Evolutionary conservation across 2,797 vertebrate genomes (phyloP).

Genomic region (Xenops minutus): DNA sequence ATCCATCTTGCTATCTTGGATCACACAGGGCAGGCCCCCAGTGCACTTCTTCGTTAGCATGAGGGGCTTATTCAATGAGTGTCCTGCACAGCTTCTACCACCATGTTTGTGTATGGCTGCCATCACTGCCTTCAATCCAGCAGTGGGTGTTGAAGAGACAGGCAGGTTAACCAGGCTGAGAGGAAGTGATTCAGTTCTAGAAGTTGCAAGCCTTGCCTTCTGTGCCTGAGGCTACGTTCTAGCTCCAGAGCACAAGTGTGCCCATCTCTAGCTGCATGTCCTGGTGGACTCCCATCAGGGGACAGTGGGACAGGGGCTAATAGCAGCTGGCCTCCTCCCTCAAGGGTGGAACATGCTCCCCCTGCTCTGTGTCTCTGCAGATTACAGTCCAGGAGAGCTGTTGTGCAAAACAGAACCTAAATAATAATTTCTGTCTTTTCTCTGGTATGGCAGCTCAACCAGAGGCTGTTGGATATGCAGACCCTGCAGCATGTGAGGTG

Average conservation of each 20-base stretch:
- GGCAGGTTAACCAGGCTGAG: neutral
- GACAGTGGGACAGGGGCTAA: neutral
- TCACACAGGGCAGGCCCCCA: neutral
- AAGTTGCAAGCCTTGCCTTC: neutral
- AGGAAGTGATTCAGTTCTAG: neutral
- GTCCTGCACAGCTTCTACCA: neutral
- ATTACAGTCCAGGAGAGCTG: neutral
- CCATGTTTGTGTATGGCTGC: neutral
- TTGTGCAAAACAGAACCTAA: neutral
- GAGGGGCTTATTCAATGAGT: neutral
- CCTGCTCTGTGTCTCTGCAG: rapidly evolving
- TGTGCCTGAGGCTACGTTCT: neutral
- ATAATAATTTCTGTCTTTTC: neutral
- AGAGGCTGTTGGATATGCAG: neutral
- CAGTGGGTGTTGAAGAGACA: neutral
- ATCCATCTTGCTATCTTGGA: neutral
- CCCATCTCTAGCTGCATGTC: neutral
- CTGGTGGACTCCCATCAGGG: neutral
- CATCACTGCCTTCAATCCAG: neutral
- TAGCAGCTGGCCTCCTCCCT: neutral
- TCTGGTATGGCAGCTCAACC: neutral
- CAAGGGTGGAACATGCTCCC: neutral
- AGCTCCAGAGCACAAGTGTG: neutral
- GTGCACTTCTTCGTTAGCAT: neutral
- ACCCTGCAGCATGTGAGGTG: neutral